Evolutionary conservation across 2,113 vertebrate genomes (phyloP).

Genomic region (Lontra canadensis): DNA sequence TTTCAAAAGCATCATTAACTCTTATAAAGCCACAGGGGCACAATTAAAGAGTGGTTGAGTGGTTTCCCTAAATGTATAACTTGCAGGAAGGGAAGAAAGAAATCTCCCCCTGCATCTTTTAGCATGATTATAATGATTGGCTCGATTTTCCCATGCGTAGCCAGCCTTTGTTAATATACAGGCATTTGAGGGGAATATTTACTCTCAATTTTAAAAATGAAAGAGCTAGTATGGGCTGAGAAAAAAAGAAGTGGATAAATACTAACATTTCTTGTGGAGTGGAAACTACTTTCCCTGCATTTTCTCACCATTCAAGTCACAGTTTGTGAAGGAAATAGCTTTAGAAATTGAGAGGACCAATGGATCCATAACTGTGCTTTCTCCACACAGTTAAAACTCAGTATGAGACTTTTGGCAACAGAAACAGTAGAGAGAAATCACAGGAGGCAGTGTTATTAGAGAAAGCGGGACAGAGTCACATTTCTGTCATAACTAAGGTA

Average conservation of each 20-base stretch:
- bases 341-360: background rate
- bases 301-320: background rate
- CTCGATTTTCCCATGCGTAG: background rate
- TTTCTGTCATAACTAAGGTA: background rate
- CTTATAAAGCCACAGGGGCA: background rate
- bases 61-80: background rate
- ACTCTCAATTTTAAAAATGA: background rate
- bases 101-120: background rate
- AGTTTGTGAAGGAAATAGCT: constrained; percentile 1
- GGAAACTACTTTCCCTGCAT: background rate
- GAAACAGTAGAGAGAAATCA: background rate
- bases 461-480: background rate
- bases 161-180: background rate
- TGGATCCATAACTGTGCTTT: background rate
- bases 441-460: background rate
- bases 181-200: background rate
- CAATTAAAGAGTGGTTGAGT: background rate
- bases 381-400: background rate
- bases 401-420: background rate
- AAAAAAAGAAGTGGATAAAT: background rate
- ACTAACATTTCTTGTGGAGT: background rate
- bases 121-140: background rate
- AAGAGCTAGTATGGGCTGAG: background rate
- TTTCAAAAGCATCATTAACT: background rate
- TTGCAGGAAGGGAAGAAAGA: background rate